Evolutionary conservation across 1,140 invertebrate genomes (phyloP), one percentile per base, ranked within the genome.

Genomic region (Paramacrobiotus metropolitanus): DNA sequence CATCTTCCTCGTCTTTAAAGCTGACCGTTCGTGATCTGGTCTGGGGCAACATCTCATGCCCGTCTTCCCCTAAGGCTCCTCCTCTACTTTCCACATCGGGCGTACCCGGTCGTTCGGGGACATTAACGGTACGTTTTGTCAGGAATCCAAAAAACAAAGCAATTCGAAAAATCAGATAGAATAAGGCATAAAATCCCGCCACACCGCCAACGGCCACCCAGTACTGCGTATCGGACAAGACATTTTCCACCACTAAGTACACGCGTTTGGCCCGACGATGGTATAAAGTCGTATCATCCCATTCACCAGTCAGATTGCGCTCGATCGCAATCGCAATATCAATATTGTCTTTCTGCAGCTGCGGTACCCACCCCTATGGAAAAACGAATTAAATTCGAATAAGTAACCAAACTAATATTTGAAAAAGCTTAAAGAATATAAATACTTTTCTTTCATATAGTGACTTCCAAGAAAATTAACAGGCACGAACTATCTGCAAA

Each of bases 381-480:
- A 62, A 20, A 64, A 18, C 15, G 28, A 21, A 34, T 59, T 28
- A 59, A 65, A 61, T 9, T 29, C 61, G 29, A 21, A 18, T 40
- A 34, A 64, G 66, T 64, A 63, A 68, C 68, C 65, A 44, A 64
- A 59, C 31, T 67, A 63, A 31, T 67, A 68, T 48, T 62, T 59
- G 29, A n/a, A n/a, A n/a, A n/a, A n/a, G n/a, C n/a, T n/a, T n/a
- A n/a, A n/a, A n/a, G n/a, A n/a, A n/a, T n/a, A n/a, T n/a, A n/a
- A n/a, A n/a, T n/a, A n/a, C n/a, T n/a, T n/a, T n/a, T n/a, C n/a
- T n/a, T n/a, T n/a, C n/a, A n/a, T n/a, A n/a, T n/a, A n/a, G n/a
- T n/a, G n/a, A n/a, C n/a, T n/a, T n/a, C n/a, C n/a, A n/a, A n/a
- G n/a, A n/a, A n/a, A n/a, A n/a, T n/a, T n/a, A n/a, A n/a, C n/a